These are phyloP conservation scores for Idaea biselata DNA, from an alignment of 2,888 invertebrate genomes.

Conservation along the genomic window DNA sequence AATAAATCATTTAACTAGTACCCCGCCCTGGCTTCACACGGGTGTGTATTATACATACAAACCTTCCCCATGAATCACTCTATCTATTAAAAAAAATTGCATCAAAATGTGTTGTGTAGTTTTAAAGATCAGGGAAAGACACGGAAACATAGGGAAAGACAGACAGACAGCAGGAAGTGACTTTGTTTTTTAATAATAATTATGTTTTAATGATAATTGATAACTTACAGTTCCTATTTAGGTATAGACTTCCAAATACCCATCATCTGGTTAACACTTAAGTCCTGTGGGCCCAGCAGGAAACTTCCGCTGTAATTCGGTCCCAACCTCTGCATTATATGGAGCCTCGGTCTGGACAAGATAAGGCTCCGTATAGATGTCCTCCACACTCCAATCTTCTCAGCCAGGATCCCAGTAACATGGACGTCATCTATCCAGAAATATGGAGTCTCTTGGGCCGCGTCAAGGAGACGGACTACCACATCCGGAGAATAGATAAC, in stretches of 20 bases:
- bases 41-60: too few species aligned
- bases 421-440: constrained; percentile 94
- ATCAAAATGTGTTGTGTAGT: too few species aligned
- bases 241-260: constrained; percentile 71
- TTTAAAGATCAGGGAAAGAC: too few species aligned
- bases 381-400: constrained; percentile 78
- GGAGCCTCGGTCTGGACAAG: constrained; percentile 47
- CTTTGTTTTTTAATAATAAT: too few species aligned
- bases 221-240: constrained; percentile 11
- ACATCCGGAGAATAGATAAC: constrained; percentile 85
- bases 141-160: too few species aligned
- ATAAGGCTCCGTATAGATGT: constrained; percentile 72
- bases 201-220: too few species aligned
- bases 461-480: constrained; percentile 77
- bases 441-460: too few species aligned
- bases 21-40: too few species aligned
- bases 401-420: constrained; percentile 85
- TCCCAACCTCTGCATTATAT: constrained; percentile 37
- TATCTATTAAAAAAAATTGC: too few species aligned
- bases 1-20: too few species aligned
- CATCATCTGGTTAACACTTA: constrained; percentile 66
- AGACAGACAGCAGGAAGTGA: too few species aligned
- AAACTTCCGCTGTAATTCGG: constrained; percentile 57
- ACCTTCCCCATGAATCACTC: too few species aligned
- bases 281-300: constrained; percentile 78